Conservation (phyloP, 2,113 vertebrate species). For the Eonycteris spelaea region DNA sequence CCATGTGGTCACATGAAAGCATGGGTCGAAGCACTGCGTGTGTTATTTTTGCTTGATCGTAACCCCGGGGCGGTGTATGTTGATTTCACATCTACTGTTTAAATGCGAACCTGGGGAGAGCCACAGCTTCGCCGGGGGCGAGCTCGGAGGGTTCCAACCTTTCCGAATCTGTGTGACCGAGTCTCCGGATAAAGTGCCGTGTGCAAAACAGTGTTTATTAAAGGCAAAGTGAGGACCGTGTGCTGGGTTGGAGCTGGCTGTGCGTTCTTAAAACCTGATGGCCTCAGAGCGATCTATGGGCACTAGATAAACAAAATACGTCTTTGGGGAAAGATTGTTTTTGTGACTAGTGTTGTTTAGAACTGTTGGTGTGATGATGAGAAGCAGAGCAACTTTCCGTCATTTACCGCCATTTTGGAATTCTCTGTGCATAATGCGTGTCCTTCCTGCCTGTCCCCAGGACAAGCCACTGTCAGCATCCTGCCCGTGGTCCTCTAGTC, state of each 20-base stretch:
- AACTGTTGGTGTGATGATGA: not conserved
- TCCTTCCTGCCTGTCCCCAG: accelerated
- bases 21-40: not conserved
- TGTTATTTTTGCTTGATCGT: not conserved
- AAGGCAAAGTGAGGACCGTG: not conserved
- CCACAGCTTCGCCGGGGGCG: not conserved
- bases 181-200: not conserved
- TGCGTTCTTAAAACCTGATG: not conserved
- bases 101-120: not conserved
- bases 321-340: not conserved
- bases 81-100: not conserved
- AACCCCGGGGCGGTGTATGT: not conserved
- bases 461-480: not conserved
- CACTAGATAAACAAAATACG: not conserved
- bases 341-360: not conserved
- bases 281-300: not conserved
- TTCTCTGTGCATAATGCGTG: not conserved
- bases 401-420: not conserved
- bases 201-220: not conserved
- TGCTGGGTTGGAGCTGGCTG: not conserved
- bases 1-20: not conserved
- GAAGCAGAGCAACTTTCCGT: not conserved
- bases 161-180: not conserved
- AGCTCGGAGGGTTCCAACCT: not conserved
- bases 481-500: not conserved